These are phyloP conservation scores for Turritopsis dohrnii DNA, from an alignment of 30 jellyfish, hydroid and myxozoan species.

Conservation along the genomic window DNA sequence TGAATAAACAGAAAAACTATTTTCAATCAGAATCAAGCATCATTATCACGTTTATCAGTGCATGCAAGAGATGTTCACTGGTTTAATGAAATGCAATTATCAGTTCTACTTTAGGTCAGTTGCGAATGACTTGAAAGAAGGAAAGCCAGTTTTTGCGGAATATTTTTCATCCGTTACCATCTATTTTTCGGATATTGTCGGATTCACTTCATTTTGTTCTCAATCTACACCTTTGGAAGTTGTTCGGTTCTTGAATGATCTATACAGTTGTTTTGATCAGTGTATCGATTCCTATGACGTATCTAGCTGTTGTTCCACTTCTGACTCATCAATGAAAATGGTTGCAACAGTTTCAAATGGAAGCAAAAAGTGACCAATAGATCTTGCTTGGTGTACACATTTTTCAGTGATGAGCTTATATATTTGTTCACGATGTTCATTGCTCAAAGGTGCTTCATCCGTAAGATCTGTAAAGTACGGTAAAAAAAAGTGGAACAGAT, in stretches of 20 bases:
- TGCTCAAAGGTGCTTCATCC: not conserved
- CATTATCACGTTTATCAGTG: no score
- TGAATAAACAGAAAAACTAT: no score
- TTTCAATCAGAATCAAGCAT: no score
- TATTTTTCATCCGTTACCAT: conserved; percentile 72
- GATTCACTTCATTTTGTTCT: conserved; percentile 71
- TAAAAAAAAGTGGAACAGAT: not conserved
- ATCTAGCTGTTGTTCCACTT: not conserved
- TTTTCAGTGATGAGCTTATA: not conserved
- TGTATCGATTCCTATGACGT: conserved; percentile 68
- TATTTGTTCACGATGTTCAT: not conserved
- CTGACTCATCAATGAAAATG: not conserved
- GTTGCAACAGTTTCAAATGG: not conserved
- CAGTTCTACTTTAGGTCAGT: conserved; percentile 44
- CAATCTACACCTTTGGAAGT: conserved; percentile 70
- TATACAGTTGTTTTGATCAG: conserved; percentile 66
- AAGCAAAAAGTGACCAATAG: not conserved
- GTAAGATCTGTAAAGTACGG: not conserved
- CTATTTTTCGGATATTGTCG: conserved; percentile 84
- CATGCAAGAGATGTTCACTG: no score
- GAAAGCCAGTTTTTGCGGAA: conserved; percentile 77
- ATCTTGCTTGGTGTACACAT: not conserved
- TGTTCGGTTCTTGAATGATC: conserved; percentile 67
- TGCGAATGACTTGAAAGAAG: conserved; percentile 70
- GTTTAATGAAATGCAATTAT: no score